Conservation (phyloP, 1,140 invertebrate genomes). For the Lasioglossum albipes region DNA sequence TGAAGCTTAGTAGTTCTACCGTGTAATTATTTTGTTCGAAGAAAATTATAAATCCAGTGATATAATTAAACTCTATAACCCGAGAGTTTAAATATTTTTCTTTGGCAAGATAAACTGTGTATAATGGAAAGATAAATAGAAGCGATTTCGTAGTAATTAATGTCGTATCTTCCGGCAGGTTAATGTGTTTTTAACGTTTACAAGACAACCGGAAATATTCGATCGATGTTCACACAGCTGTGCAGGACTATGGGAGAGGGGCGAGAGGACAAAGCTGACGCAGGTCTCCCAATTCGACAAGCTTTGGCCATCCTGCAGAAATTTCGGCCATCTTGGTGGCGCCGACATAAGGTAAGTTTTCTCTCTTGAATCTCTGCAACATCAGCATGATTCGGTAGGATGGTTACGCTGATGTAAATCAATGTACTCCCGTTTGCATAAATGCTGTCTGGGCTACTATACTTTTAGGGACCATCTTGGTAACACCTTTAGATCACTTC, state of each 20-base stretch:
- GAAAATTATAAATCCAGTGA: too few species aligned
- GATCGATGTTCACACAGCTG: not conserved
- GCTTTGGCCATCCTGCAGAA: slow-evolving; percentile 14
- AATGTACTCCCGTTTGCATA: slow-evolving; percentile 30
- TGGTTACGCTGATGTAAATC: slow-evolving; percentile 29
- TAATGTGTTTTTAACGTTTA: not conserved
- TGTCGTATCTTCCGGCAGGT: not conserved
- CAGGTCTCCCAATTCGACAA: slow-evolving; percentile 43
- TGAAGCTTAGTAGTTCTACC: too few species aligned
- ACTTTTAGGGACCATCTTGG: not conserved
- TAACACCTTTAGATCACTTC: not conserved
- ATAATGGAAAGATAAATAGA: not conserved
- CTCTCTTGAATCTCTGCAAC: slow-evolving; percentile 5
- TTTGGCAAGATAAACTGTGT: too few species aligned
- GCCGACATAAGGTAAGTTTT: slow-evolving; percentile 48
- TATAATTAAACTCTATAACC: too few species aligned
- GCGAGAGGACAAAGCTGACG: slow-evolving; percentile 52
- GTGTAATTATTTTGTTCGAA: too few species aligned
- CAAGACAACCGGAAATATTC: not conserved
- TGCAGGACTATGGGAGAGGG: slow-evolving; percentile 10
- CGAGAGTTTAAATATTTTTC: too few species aligned
- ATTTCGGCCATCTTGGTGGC: slow-evolving; percentile 6
- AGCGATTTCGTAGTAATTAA: not conserved
- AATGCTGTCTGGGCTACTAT: not conserved
- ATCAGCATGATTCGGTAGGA: slow-evolving; percentile 45